phyloP scores from a whole-genome alignment of 2,113 vertebrate genomes.

The Elgaria multicarinata region DNA sequence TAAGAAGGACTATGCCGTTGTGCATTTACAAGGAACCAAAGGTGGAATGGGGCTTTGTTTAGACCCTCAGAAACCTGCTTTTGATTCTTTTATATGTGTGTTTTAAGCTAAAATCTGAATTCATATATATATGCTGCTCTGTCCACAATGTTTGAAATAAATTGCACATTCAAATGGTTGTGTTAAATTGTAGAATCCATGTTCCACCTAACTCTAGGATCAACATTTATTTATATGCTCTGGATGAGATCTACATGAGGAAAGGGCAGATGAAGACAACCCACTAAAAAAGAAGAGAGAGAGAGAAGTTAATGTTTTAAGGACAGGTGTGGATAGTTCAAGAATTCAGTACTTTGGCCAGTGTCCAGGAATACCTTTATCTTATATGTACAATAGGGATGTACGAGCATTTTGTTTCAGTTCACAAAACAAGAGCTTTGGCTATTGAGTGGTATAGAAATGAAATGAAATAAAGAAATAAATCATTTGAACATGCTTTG shows the following conservation, averaged over 20 bases:
- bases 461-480: too few relatives aligned
- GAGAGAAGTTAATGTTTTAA: neutral
- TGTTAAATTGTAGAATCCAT: conserved; percentile 34
- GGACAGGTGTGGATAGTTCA: neutral
- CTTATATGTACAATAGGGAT: neutral
- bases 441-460: too few relatives aligned
- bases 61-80: neutral
- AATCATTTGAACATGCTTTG: too few relatives aligned
- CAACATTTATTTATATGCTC: conserved; percentile 14
- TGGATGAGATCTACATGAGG: neutral
- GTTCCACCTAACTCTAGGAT: conserved; percentile 37
- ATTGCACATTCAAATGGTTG: conserved; percentile 40
- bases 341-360: neutral
- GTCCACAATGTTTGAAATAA: conserved; percentile 35
- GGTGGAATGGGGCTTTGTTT: neutral
- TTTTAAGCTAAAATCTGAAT: conserved; percentile 33
- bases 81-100: conserved; percentile 16
- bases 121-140: neutral
- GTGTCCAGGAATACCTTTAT: neutral
- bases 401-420: too few relatives aligned
- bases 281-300: neutral
- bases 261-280: neutral
- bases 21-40: conserved; percentile 17
- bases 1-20: conserved; percentile 13
- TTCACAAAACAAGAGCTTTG: too few relatives aligned